These are phyloP conservation scores for Ceratitis capitata DNA, from an alignment of 1,140 invertebrate species.

Conservation along the genomic window DNA sequence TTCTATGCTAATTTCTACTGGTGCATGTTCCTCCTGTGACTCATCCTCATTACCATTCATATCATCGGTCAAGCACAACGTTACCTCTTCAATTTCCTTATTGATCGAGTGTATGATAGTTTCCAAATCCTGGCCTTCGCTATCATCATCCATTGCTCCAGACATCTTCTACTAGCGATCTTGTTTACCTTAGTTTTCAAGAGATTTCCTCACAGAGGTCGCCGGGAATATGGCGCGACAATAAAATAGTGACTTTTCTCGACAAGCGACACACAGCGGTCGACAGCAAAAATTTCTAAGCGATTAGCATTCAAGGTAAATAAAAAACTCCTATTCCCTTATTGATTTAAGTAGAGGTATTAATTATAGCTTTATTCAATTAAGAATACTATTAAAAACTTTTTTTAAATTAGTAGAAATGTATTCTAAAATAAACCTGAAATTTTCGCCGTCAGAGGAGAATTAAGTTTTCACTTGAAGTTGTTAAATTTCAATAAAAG, in stretches of 20 bases:
- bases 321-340: no score
- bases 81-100: conserved; percentile 78
- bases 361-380: no score
- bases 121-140: conserved; percentile 66
- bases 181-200: conserved; percentile 40
- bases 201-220: conserved; percentile 14
- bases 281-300: neutral
- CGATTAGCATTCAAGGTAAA: no score
- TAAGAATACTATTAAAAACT: no score
- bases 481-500: conserved; percentile 54
- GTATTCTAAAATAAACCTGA: neutral
- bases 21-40: neutral
- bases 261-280: conserved; percentile 55
- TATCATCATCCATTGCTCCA: conserved; percentile 31
- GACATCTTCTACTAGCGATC: neutral
- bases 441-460: conserved; percentile 52
- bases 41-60: conserved; percentile 53
- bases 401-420: no score
- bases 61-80: conserved; percentile 62
- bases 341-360: no score
- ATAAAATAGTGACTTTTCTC: neutral
- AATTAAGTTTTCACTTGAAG: neutral
- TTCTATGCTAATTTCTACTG: conserved; percentile 40
- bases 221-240: neutral
- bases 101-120: conserved; percentile 86